These are phyloP conservation scores for Channa maculata DNA, from an alignment of 2,113 vertebrate genomes.

Conservation along the genomic window DNA sequence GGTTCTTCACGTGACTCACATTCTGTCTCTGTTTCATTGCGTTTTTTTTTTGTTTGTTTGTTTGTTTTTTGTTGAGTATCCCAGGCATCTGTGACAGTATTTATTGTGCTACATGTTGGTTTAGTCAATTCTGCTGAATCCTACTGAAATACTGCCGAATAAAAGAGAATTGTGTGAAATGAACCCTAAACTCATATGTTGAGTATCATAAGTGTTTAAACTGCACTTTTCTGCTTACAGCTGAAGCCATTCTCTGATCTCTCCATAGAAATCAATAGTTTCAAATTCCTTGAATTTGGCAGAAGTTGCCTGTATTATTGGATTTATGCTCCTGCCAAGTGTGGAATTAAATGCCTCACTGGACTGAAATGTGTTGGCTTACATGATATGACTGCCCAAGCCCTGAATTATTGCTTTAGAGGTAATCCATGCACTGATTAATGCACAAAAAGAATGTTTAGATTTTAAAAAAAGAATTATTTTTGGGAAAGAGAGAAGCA, in stretches of 20 bases:
- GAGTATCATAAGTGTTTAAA: not conserved
- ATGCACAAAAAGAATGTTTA: not conserved
- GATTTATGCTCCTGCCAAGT: slow-evolving; percentile 17
- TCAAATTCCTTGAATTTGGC: slow-evolving; percentile 37
- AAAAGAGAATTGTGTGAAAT: too few species aligned
- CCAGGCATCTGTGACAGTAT: slow-evolving; percentile 1
- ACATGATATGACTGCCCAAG: not conserved
- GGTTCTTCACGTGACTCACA: not conserved
- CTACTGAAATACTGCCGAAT: not conserved
- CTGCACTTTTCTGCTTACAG: not conserved
- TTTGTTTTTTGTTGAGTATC: slow-evolving; percentile 11
- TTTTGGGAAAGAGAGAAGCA: not conserved
- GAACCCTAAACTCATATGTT: too few species aligned
- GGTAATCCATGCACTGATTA: not conserved
- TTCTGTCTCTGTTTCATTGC: slow-evolving; percentile 1
- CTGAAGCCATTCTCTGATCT: not conserved
- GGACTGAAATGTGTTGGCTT: not conserved
- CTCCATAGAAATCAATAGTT: slow-evolving; percentile 38
- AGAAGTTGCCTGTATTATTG: slow-evolving; percentile 14
- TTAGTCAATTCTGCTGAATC: not conserved
- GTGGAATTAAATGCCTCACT: slow-evolving; percentile 18
- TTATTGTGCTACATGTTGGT: not conserved
- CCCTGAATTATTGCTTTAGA: slow-evolving; percentile 3
- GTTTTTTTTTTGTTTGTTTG: not conserved
- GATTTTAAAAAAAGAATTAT: not conserved